Evolutionary conservation across 2,113 vertebrate genomes (phyloP).

Genomic region (Camelus bactrianus): DNA sequence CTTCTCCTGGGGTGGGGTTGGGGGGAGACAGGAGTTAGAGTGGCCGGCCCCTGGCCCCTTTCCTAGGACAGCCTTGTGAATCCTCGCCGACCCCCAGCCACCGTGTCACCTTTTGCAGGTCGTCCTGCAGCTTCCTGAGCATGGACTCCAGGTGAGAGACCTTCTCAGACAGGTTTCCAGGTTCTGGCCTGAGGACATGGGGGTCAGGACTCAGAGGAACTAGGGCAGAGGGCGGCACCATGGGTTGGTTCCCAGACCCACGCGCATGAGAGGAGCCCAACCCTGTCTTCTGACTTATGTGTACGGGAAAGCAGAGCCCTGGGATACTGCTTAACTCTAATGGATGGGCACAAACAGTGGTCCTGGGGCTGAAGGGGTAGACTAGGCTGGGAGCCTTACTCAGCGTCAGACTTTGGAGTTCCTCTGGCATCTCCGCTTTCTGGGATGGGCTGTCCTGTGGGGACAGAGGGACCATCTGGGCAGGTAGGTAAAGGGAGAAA

Average conservation of each 20-base stretch:
- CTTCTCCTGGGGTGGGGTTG: constrained; percentile 89
- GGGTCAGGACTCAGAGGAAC: background rate
- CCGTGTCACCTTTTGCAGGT: constrained; percentile 93
- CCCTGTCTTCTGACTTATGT: background rate
- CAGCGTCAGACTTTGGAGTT: constrained; percentile 58
- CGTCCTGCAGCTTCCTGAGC: constrained; percentile 94
- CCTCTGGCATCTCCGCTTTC: constrained; percentile 72
- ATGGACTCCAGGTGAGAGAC: constrained; percentile 94
- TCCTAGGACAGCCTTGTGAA: background rate
- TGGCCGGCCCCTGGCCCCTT: background rate
- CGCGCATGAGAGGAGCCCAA: background rate
- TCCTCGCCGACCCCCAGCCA: background rate
- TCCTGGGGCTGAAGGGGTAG: accelerated
- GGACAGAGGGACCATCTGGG: background rate
- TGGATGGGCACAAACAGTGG: accelerated
- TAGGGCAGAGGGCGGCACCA: background rate
- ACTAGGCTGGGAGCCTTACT: constrained; percentile 50
- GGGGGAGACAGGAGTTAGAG: constrained; percentile 11
- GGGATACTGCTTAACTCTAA: background rate
- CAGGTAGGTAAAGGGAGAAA: background rate
- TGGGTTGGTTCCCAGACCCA: background rate
- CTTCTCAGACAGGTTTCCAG: constrained; percentile 92
- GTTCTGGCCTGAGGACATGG: constrained; percentile 65
- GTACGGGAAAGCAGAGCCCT: background rate
- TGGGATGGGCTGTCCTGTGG: constrained; percentile 77